Evolutionary conservation across 2,888 invertebrate species (phyloP).

Genomic region (Eristalis tenax): DNA sequence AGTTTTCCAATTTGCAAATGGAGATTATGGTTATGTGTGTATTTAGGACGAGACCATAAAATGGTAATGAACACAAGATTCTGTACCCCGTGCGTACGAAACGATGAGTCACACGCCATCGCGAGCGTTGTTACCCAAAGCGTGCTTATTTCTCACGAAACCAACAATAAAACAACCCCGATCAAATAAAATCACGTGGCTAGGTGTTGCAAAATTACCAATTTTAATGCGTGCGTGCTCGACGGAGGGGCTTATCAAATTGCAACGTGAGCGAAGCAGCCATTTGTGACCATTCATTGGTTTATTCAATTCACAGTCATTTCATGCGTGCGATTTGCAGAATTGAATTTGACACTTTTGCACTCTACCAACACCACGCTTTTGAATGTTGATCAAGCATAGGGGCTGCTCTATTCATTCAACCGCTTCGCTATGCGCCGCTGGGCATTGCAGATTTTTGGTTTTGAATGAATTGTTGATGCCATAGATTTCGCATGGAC

Average conservation of each 20-base stretch:
- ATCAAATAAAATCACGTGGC: not conserved
- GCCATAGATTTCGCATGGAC: not conserved
- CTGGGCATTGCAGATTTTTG: not conserved
- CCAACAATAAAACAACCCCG: not conserved
- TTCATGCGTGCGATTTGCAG: not conserved
- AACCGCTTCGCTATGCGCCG: not conserved
- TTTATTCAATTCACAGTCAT: not conserved
- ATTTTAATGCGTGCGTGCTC: not conserved
- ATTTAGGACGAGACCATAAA: not conserved
- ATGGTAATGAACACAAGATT: not conserved
- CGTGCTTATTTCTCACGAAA: not conserved
- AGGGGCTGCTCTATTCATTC: not conserved
- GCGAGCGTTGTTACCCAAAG: not conserved
- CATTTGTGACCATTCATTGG: not conserved
- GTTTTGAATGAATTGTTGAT: not conserved
- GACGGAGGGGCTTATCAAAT: not conserved
- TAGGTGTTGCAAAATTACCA: not conserved
- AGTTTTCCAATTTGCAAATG: not conserved
- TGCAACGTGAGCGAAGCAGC: not conserved
- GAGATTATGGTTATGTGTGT: slow-evolving; percentile 1
- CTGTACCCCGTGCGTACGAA: not conserved
- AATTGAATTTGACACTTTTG: not conserved
- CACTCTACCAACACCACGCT: not conserved
- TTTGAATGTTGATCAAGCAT: not conserved
- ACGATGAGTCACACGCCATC: not conserved